phyloP scores from a whole-genome alignment of 2,113 vertebrate genomes.

The Echinops telfairi region DNA sequence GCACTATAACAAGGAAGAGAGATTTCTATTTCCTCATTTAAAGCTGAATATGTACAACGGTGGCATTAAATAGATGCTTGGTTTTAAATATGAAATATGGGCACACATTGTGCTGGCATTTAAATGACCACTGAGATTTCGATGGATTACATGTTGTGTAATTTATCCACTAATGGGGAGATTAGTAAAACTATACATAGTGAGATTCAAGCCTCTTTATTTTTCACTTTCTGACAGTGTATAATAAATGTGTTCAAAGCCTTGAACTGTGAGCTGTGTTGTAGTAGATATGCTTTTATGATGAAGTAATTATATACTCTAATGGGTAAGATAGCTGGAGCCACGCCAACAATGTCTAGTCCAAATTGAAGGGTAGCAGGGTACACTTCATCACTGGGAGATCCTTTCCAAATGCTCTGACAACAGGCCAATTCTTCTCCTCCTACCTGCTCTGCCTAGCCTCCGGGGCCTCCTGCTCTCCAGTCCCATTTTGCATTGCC shows the following conservation, averaged over 20 bases:
- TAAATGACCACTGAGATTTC: constrained; percentile 46
- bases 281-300: constrained; percentile 49
- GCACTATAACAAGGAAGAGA: constrained; percentile 20
- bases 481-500: neutral
- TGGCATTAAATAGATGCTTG: constrained; percentile 44
- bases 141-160: constrained; percentile 51
- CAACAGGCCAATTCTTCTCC: neutral
- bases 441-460: neutral
- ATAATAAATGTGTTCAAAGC: constrained; percentile 54
- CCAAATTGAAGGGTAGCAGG: neutral
- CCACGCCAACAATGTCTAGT: neutral
- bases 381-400: neutral
- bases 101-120: neutral
- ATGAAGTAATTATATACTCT: constrained; percentile 64
- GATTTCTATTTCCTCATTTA: constrained; percentile 44
- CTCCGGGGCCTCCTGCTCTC: neutral
- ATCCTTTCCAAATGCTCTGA: neutral
- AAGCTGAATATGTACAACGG: constrained; percentile 33
- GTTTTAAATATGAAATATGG: too few species aligned
- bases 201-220: constrained; percentile 26
- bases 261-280: constrained; percentile 39
- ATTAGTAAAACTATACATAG: constrained; percentile 58
- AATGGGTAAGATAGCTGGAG: constrained; percentile 21
- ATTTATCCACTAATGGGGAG: constrained; percentile 38
- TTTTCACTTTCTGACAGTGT: constrained; percentile 41